Percentiles rank a stretch among this genome's conserved stretches.
Evolutionary conservation across 2,113 vertebrate genomes (phyloP).

Genomic region (Solea senegalensis): DNA sequence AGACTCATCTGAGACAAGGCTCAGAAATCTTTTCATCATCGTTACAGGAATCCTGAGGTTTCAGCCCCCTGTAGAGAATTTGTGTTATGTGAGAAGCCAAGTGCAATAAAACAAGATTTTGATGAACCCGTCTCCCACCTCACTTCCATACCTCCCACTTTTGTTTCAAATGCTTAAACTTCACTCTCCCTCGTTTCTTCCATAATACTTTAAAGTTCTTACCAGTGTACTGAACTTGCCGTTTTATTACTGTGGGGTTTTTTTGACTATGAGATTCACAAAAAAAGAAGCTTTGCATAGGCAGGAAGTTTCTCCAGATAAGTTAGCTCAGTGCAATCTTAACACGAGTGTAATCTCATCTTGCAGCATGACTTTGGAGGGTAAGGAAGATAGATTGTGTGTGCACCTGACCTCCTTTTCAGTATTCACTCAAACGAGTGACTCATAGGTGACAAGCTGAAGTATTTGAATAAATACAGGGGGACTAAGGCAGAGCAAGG

Average conservation of each 20-base stretch:
- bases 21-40: conserved; percentile 59
- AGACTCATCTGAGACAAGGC: conserved; percentile 49
- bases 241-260: conserved; percentile 30
- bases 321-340: conserved; percentile 37
- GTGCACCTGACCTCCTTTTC: conserved; percentile 22
- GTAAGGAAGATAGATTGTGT: not conserved
- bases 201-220: conserved; percentile 19
- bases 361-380: conserved; percentile 21
- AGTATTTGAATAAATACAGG: conserved; percentile 11
- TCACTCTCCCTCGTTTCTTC: conserved; percentile 23
- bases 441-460: conserved; percentile 12
- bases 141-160: conserved; percentile 29
- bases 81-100: not conserved
- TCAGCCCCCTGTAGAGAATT: conserved; percentile 7
- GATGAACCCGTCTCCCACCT: conserved; percentile 23
- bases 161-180: conserved; percentile 20
- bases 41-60: conserved; percentile 54
- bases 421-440: conserved; percentile 23
- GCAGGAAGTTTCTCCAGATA: conserved; percentile 24
- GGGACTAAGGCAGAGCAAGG: not conserved
- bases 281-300: conserved; percentile 12
- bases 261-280: conserved; percentile 16
- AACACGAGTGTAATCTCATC: conserved; percentile 34
- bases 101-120: conserved; percentile 6
- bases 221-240: conserved; percentile 10